phyloP scores from a whole-genome alignment of 2,113 vertebrate species.

The Lethenteron camtschaticum region DNA sequence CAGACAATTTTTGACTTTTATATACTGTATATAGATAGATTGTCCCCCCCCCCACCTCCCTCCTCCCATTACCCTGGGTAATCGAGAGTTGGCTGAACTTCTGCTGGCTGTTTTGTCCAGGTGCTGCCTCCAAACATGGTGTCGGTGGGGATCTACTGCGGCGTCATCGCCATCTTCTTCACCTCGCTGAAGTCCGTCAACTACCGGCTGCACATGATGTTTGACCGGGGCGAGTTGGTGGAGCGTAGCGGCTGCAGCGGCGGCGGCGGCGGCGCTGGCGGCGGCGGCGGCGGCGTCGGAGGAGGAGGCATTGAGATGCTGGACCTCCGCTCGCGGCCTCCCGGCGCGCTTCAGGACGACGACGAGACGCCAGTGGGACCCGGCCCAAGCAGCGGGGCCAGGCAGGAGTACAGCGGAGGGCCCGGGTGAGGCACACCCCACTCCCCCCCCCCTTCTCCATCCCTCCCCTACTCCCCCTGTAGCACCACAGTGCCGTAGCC shows the following conservation, averaged over 20 bases:
- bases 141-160: conserved; percentile 46
- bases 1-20: no score
- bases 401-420: conserved; percentile 46
- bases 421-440: conserved; percentile 18
- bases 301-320: conserved; percentile 18
- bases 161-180: conserved; percentile 48
- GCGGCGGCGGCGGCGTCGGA: conserved; percentile 19
- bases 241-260: conserved; percentile 34
- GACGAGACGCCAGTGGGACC: conserved; percentile 54
- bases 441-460: conserved; percentile 12
- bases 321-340: conserved; percentile 21
- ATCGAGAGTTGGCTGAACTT: no score
- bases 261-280: conserved; percentile 22
- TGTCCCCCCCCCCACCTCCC: no score
- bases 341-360: conserved; percentile 32
- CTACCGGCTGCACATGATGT: conserved; percentile 59
- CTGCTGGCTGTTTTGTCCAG: conserved; percentile 16
- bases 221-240: conserved; percentile 58
- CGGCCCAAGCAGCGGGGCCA: conserved; percentile 47
- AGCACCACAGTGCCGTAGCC: no score
- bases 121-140: conserved; percentile 48
- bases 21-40: no score
- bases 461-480: conserved; percentile 16
- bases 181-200: conserved; percentile 52
- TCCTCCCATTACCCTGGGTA: no score